Evolutionary conservation across 2,888 invertebrate genomes (phyloP), one percentile per base, ranked within the genome.

Genomic region (Eupithecia dodoneata): DNA sequence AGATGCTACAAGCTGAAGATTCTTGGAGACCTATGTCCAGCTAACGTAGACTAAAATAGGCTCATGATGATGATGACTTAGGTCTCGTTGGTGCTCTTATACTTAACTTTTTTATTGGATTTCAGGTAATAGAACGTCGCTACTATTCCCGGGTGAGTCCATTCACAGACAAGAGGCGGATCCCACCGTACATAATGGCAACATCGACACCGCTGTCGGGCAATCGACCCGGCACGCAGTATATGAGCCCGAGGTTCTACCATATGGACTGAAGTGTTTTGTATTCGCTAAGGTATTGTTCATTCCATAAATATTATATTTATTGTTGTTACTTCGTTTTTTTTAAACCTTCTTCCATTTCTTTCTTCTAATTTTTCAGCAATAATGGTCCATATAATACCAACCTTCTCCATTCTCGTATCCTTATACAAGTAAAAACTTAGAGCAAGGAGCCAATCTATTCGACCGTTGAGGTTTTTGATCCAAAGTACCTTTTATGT

Each of bases 171-270:
- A 96, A 95, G 84, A 90, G 96, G 55, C 89, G 95, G 2, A 86
- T 93, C 41, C 93, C 93, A 9, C 89, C 93, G 0, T 93, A 93
- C 83, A 88, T 94, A 71, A 89, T 92, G 87, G 85, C 92, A 0
- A 86, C 92, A 0, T 92, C 93, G 2, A 94, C 95, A 0, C 95
- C 95, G 0, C 84, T 93, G 10, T 90, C 93, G 0, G 87, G 81
- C 73, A 90, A 90, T 69, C 93, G 92, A 47, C 91, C 94, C 12
- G 72, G 76, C 69, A 70, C 92, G 4, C 93, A 95, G 71, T 94
- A 95, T 81, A 91, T 96, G 85, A 96, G 94, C 84, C 94, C 96
- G 7, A 93, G 96, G 82, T 93, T 95, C 87, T 96, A 96, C 86
- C 96, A 96, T 80, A 96, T 96, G 93, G 96, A 95, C 85, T 95